These are phyloP conservation scores for Hetaerina americana DNA, from an alignment of 1,140 invertebrate species.

Conservation along the genomic window DNA sequence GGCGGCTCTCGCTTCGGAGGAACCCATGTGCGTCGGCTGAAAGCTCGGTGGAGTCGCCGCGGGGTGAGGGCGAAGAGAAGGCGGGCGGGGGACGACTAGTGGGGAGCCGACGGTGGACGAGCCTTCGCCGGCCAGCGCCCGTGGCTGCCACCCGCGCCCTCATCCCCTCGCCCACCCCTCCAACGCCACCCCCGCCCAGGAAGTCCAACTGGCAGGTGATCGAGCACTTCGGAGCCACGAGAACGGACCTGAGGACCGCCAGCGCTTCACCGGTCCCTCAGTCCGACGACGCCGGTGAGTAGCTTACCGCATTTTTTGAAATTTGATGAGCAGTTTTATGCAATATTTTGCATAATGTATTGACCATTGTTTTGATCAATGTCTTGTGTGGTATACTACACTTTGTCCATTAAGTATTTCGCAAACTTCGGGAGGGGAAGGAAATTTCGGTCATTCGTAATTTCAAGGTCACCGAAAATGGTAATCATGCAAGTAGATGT, in stretches of 20 bases:
- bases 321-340: no score
- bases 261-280: neutral
- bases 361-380: no score
- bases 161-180: slow-evolving; percentile 18
- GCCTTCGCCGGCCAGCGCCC: neutral
- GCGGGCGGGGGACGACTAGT: neutral
- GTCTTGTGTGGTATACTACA: no score
- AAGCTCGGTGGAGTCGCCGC: no score
- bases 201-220: slow-evolving; percentile 83
- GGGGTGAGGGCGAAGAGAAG: neutral
- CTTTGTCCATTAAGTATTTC: no score
- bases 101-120: neutral
- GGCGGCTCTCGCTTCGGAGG: neutral
- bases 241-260: neutral
- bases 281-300: neutral
- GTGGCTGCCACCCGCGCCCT: neutral
- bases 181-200: slow-evolving; percentile 41
- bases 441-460: no score
- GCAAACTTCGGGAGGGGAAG: no score
- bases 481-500: no score
- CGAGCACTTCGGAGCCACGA: slow-evolving; percentile 53
- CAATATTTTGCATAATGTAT: no score
- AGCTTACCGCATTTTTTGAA: no score
- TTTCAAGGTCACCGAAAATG: no score
- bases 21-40: neutral